phyloP scores from a whole-genome alignment of 30 jellyfish, hydroid and myxozoan species.

The Nemopilema nomurai region DNA sequence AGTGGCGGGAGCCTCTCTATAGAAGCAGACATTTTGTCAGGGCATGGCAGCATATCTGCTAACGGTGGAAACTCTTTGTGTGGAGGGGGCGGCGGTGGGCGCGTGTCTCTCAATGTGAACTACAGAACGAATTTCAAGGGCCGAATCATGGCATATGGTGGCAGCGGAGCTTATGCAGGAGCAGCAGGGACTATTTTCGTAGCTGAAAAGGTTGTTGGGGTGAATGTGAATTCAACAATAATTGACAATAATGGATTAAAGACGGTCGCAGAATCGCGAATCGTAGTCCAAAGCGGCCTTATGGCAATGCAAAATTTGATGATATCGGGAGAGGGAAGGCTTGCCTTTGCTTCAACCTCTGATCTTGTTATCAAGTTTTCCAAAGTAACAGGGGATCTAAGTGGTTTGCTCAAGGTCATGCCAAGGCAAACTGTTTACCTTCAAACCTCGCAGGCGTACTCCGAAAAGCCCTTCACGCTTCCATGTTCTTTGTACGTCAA shows the following conservation, averaged over 20 bases:
- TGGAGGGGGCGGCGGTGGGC: slow-evolving; percentile 81
- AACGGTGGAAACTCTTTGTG: slow-evolving; percentile 61
- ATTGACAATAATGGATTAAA: slow-evolving; percentile 48
- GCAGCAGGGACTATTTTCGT: slow-evolving; percentile 65
- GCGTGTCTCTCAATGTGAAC: slow-evolving; percentile 48
- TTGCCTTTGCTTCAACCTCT: slow-evolving; percentile 6
- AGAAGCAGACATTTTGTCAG: slow-evolving; percentile 32
- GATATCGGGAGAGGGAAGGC: slow-evolving; percentile 50
- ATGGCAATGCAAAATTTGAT: slow-evolving; percentile 34
- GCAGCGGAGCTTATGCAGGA: slow-evolving; percentile 52
- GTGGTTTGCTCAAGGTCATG: slow-evolving; percentile 17
- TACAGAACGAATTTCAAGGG: slow-evolving; percentile 52
- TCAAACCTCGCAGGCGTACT: slow-evolving; percentile 59
- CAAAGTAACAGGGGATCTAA: slow-evolving; percentile 54
- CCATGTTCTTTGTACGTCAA: slow-evolving; percentile 54
- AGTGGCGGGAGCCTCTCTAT: slow-evolving; percentile 66
- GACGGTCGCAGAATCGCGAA: slow-evolving; percentile 22
- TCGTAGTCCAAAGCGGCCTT: slow-evolving; percentile 24
- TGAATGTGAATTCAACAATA: slow-evolving; percentile 44
- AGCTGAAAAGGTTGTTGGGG: slow-evolving; percentile 43
- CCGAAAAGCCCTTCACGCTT: slow-evolving; percentile 56
- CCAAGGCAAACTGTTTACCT: slow-evolving; percentile 38
- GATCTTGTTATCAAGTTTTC: slow-evolving; percentile 23
- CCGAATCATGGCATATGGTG: slow-evolving; percentile 52
- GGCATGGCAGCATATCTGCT: slow-evolving; percentile 59